These are phyloP conservation scores for Drosophila leontia DNA, from an alignment of 1,140 invertebrate species.

Conservation along the genomic window DNA sequence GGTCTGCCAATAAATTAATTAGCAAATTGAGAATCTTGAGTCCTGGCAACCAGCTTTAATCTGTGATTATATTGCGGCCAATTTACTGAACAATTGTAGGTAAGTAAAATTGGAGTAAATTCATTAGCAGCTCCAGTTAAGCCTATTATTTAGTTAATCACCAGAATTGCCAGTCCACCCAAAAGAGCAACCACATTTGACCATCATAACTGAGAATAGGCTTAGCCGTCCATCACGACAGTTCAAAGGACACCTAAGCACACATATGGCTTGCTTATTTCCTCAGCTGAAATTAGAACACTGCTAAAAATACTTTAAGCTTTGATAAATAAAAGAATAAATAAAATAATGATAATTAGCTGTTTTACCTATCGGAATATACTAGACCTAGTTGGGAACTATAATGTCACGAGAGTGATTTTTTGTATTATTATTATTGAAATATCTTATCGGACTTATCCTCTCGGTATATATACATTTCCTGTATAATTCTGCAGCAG, in stretches of 20 bases:
- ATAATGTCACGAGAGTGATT: too few relatives aligned
- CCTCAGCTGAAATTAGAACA: background rate
- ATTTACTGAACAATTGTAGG: background rate
- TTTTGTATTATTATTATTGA: too few relatives aligned
- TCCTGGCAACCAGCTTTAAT: background rate
- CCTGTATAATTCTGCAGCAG: background rate
- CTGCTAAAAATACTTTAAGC: background rate
- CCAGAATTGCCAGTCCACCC: background rate
- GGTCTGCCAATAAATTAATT: slow-evolving; percentile 4
- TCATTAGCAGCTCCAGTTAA: slow-evolving; percentile 20
- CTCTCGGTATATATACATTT: too few relatives aligned
- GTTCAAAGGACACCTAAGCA: background rate
- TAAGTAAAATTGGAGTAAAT: background rate
- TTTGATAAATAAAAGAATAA: background rate
- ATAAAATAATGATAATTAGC: too few relatives aligned
- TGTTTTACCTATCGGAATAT: too few relatives aligned
- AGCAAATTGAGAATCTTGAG: background rate
- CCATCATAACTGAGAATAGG: background rate
- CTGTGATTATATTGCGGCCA: background rate
- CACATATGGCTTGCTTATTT: background rate
- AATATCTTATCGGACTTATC: too few relatives aligned
- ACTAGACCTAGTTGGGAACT: too few relatives aligned
- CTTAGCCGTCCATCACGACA: background rate
- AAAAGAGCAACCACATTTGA: background rate
- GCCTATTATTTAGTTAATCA: slow-evolving; percentile 27